Base-by-base conservation (phyloP, 2,797 vertebrate genomes). In the Sandelia bainsii region DNA sequence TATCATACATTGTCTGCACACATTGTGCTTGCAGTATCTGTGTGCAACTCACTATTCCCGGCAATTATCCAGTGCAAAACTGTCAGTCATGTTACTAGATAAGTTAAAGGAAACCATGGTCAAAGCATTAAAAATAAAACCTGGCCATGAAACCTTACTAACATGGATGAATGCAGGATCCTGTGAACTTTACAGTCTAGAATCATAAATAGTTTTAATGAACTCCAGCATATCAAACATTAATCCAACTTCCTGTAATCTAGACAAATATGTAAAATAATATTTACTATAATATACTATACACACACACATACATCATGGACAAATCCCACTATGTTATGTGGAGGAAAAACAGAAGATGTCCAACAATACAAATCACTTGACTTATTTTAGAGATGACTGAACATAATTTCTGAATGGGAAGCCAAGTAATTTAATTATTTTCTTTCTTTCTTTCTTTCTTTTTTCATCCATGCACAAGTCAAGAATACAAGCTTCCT, bases 1-100 rank as follows among this genome's bases (percentile, higher is more conserved):
- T 53, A 10, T 72, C 66, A 20, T 69, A 60, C 75, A 42, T 59
- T 66, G 73, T 87, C 74, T 89, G 78, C 62, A 86, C 66, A 64
- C 4, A 8, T 16, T 81, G 76, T 75, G 29, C 82, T 64, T 44
- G n/a, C 34, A 25, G 45, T 67, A 72, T 72, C 51, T 72, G 58
- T 82, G 52, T 61, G 79, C 27, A 48, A 44, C 57, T 42, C 11
- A 22, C 9, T 0, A 20, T 50, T 69, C 45, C 42, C 27, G 58
- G 60, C 56, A 19, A 10, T n/a, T n/a, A 73, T 73, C 51, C 69
- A 65, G 17, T 1, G 1, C 16, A 64, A 62, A 62, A 23, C 60
- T 49, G 29, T 42, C 20, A 52, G 68, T 70, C 67, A n/a, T 42
- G 12, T 58, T 67, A 61, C 22, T 10, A 34, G 46, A 66, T 16